Conservation (phyloP, 1,140 invertebrate species). For the Sinella curviseta region DNA sequence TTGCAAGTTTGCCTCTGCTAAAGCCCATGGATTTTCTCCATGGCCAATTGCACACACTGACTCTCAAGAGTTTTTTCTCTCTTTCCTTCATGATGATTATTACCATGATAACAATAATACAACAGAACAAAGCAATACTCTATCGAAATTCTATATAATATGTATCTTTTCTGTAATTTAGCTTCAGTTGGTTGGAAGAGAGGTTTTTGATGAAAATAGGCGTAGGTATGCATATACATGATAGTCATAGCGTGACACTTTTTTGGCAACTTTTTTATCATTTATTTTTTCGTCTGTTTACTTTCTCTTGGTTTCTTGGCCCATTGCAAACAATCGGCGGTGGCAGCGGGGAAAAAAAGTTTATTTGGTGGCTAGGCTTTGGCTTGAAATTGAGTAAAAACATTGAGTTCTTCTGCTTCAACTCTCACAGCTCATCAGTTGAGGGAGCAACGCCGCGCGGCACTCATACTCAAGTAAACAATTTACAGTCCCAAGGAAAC, state of each 20-base stretch:
- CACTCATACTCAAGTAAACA: too few relatives aligned
- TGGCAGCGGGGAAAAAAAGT: background rate
- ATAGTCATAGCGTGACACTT: background rate
- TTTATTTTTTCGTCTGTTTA: background rate
- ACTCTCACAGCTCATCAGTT: background rate
- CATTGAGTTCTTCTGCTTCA: background rate
- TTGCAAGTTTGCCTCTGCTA: background rate
- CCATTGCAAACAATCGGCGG: background rate
- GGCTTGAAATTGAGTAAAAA: background rate
- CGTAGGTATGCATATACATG: background rate
- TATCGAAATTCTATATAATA: background rate
- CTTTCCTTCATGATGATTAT: background rate
- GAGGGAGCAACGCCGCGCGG: too few relatives aligned
- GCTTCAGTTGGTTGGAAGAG: background rate
- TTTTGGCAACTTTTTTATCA: constrained; percentile 22
- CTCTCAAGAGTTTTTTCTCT: too few relatives aligned
- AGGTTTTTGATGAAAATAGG: background rate
- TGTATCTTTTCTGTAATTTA: background rate
- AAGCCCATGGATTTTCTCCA: background rate
- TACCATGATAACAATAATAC: constrained; percentile 18
- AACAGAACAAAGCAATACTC: background rate
- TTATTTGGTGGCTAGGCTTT: background rate
- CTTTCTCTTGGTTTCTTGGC: constrained; percentile 9
- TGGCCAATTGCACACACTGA: constrained; percentile 10
- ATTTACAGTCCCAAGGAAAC: too few relatives aligned